Percentiles rank a stretch among this genome's conserved stretches.
phyloP scores from a whole-genome alignment of 1,140 invertebrate species.

The Calycopis cecrops region DNA sequence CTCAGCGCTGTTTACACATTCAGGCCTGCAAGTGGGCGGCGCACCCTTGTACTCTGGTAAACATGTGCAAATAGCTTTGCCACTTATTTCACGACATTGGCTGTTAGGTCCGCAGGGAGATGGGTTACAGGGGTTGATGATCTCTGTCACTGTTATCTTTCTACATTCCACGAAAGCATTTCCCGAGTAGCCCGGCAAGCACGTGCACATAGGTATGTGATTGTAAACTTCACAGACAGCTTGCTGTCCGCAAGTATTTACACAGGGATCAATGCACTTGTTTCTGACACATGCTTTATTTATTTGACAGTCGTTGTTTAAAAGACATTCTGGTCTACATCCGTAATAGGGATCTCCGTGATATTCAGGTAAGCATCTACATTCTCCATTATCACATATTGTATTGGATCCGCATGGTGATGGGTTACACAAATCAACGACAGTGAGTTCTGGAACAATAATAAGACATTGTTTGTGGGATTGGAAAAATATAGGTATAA shows the following conservation, averaged over 20 bases:
- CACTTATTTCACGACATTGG: constrained; percentile 54
- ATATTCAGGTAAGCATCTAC: constrained; percentile 81
- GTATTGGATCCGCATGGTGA: constrained; percentile 75
- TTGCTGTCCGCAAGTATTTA: constrained; percentile 87
- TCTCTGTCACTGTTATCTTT: constrained; percentile 52
- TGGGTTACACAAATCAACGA: constrained; percentile 54
- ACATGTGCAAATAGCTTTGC: constrained; percentile 78
- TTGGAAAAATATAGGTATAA: neutral
- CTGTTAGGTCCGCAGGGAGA: constrained; percentile 67
- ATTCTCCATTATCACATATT: constrained; percentile 74
- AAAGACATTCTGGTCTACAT: constrained; percentile 86
- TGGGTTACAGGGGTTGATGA: constrained; percentile 67
- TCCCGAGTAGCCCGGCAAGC: constrained; percentile 81
- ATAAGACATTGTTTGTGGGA: neutral
- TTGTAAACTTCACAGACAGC: constrained; percentile 88
- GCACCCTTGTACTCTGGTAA: constrained; percentile 72
- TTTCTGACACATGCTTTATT: constrained; percentile 87
- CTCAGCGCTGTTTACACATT: constrained; percentile 77
- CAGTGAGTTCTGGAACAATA: constrained; percentile 33
- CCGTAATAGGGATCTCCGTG: constrained; percentile 83
- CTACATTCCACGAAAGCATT: constrained; percentile 88
- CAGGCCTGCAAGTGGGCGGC: constrained; percentile 76
- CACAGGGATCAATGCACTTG: constrained; percentile 90
- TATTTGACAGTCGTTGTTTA: constrained; percentile 86
- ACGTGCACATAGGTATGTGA: constrained; percentile 87